A percentile compares a stretch with the other conserved stretches of the same genome.
These are phyloP conservation scores for Brachionus paranguensis DNA, from an alignment of 1,140 invertebrate genomes.

Conservation along the genomic window DNA sequence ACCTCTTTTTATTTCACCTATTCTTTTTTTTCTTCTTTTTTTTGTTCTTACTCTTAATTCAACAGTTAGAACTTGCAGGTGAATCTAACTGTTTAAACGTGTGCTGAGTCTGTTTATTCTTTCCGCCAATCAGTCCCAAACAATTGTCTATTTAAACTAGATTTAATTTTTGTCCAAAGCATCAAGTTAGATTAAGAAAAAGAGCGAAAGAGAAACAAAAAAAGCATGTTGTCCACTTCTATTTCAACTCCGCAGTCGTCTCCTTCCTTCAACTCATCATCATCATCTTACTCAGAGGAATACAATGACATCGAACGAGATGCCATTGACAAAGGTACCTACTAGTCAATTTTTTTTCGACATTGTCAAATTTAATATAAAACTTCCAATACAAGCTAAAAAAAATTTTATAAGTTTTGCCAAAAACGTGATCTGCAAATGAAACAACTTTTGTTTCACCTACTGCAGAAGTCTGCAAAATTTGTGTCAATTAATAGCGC, in stretches of 20 bases:
- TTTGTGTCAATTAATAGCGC: too few relatives aligned
- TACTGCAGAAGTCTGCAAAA: too few relatives aligned
- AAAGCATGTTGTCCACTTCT: background rate
- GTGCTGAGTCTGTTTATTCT: constrained; percentile 5
- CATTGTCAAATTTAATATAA: too few relatives aligned
- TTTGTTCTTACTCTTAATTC: constrained; percentile 15
- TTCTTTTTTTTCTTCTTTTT: background rate
- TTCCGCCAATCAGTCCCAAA: background rate
- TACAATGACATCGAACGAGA: constrained; percentile 37
- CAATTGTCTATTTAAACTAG: background rate
- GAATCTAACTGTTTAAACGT: constrained; percentile 35
- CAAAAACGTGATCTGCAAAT: too few relatives aligned
- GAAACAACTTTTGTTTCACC: too few relatives aligned
- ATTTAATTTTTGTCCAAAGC: background rate
- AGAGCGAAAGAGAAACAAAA: background rate
- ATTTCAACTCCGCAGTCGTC: constrained; percentile 13
- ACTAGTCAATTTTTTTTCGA: too few relatives aligned
- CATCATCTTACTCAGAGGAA: constrained; percentile 16
- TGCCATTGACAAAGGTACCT: constrained; percentile 38
- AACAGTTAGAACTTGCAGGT: constrained; percentile 1
- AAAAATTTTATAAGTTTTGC: too few relatives aligned
- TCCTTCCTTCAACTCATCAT: constrained; percentile 19
- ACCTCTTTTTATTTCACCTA: background rate
- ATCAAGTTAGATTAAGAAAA: background rate
- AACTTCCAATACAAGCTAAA: too few relatives aligned